These are phyloP conservation scores for Agrypnus murinus DNA, from an alignment of 2,888 invertebrate genomes.

Conservation along the genomic window DNA sequence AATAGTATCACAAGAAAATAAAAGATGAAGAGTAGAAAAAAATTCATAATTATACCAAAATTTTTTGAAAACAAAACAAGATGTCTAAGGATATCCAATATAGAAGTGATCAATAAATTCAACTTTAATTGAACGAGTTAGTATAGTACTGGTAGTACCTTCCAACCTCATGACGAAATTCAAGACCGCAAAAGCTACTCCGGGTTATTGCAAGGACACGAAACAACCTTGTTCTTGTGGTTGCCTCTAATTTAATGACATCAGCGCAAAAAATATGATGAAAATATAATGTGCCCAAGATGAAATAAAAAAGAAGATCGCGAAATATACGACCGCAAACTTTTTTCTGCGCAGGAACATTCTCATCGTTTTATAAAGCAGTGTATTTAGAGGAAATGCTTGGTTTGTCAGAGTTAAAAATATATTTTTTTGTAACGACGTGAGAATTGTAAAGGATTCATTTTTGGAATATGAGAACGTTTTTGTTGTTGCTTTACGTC, in stretches of 20 bases:
- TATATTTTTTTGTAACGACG: conserved; percentile 4
- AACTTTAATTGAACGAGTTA: too few species aligned
- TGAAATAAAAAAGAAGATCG: neutral
- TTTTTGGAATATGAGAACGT: neutral
- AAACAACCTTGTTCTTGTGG: conserved; percentile 35
- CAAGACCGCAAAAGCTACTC: conserved; percentile 30
- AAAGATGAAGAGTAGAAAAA: too few species aligned
- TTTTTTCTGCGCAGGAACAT: neutral
- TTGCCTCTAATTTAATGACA: conserved; percentile 13
- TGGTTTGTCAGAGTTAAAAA: conserved; percentile 22
- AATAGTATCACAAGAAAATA: too few species aligned
- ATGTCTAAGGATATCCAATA: too few species aligned
- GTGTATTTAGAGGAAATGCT: conserved; percentile 6
- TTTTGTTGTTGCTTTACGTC: too few species aligned
- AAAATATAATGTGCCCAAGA: neutral
- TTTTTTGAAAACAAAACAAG: too few species aligned
- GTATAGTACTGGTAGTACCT: too few species aligned
- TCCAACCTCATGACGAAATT: conserved; percentile 3
- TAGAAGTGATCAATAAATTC: too few species aligned
- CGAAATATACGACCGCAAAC: neutral
- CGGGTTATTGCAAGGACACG: conserved; percentile 39
- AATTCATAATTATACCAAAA: too few species aligned
- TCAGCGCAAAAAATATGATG: conserved; percentile 9
- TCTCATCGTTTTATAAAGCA: neutral
- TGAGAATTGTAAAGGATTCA: conserved; percentile 12